Conservation (phyloP, 2,113 vertebrate species). For the Nymphicus hollandicus region DNA sequence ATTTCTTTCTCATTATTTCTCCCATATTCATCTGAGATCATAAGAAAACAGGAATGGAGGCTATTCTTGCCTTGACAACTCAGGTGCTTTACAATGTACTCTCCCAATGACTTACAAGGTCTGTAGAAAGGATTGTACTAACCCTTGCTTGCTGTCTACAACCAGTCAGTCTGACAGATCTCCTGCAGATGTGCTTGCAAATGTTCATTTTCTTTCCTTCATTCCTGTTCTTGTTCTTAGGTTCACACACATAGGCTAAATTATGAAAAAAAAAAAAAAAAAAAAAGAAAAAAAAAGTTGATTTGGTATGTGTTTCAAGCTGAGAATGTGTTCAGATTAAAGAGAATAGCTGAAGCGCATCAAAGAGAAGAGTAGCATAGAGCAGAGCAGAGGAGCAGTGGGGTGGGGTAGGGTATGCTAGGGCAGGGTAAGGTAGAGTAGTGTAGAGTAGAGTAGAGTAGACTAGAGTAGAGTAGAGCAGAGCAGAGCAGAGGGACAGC, state of each 20-base stretch:
- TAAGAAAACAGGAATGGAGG: background rate
- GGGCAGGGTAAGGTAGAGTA: background rate
- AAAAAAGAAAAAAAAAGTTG: background rate
- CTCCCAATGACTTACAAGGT: background rate
- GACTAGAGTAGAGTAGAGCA: background rate
- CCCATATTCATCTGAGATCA: background rate
- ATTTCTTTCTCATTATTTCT: background rate
- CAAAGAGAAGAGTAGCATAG: background rate
- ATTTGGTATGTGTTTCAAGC: background rate
- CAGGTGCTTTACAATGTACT: background rate
- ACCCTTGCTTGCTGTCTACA: background rate
- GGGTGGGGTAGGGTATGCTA: no score
- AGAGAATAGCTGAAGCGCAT: background rate
- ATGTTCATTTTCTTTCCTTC: background rate
- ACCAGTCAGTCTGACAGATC: background rate
- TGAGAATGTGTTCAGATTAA: background rate
- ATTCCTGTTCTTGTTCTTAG: background rate
- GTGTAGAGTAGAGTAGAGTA: background rate
- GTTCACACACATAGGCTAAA: background rate
- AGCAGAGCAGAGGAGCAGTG: background rate
- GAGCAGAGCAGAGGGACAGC: background rate
- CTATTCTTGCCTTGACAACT: background rate
- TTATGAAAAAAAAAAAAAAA: accelerated
- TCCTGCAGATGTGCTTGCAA: background rate
- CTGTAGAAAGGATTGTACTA: background rate